A percentile compares a stretch with the other conserved stretches of the same genome.
These are phyloP conservation scores for Drosophila vallismaia DNA, from an alignment of 2,888 invertebrate species.

Conservation along the genomic window DNA sequence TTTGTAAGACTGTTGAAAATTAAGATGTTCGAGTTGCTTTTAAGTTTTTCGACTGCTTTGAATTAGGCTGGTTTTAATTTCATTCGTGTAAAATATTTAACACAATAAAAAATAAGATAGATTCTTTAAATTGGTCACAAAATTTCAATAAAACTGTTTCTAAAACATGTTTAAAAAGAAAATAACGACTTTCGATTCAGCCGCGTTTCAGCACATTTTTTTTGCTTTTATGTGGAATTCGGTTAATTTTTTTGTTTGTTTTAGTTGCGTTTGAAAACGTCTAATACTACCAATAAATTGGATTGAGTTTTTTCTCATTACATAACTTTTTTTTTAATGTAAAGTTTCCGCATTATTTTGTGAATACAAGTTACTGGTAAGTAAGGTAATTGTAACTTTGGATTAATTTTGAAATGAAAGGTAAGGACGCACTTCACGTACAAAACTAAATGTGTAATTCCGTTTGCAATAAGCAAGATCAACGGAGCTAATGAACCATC, in stretches of 20 bases:
- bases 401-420: conserved; percentile 6
- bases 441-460: conserved; percentile 29
- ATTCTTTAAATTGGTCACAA: too few species aligned
- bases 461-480: conserved; percentile 58
- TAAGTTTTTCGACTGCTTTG: conserved; percentile 46
- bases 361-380: conserved; percentile 18
- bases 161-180: too few species aligned
- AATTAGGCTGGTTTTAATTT: conserved; percentile 24
- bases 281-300: conserved; percentile 63
- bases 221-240: not conserved
- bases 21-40: conserved; percentile 67
- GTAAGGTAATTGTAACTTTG: not conserved
- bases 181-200: conserved; percentile 2
- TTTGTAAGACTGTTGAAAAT: conserved; percentile 40
- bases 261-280: conserved; percentile 49
- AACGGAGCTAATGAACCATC: conserved; percentile 70
- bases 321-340: conserved; percentile 27
- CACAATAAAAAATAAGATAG: conserved; percentile 58
- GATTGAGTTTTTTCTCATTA: conserved; percentile 42
- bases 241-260: conserved; percentile 11
- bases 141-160: too few species aligned
- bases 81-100: conserved; percentile 36
- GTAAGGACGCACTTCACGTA: not conserved
- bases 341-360: conserved; percentile 17
- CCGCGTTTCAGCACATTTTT: conserved; percentile 39